Conservation (phyloP, 2,888 invertebrate species). For the Cenopis cana region DNA sequence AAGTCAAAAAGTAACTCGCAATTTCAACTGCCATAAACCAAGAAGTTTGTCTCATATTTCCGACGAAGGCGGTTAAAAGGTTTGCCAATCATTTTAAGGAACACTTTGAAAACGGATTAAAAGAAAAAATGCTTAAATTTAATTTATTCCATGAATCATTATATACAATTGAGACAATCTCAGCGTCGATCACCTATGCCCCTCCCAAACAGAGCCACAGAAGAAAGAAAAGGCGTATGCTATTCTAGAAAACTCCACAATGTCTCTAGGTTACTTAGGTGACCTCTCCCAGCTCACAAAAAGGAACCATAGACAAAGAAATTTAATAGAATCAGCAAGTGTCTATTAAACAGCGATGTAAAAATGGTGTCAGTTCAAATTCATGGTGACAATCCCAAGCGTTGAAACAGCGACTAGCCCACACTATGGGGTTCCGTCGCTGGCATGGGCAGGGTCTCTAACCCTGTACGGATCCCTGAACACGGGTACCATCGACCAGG, state of each 20-base stretch:
- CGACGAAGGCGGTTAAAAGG: no score
- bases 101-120: background rate
- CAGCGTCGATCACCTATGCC: conserved; percentile 30
- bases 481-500: conserved; percentile 40
- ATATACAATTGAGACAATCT: conserved; percentile 35
- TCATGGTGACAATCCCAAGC: conserved; percentile 50
- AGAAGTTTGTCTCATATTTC: no score
- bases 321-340: conserved; percentile 32
- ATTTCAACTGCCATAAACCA: no score
- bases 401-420: conserved; percentile 63
- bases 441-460: conserved; percentile 45
- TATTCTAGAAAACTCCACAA: conserved; percentile 28
- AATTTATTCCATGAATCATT: conserved; percentile 30
- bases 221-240: conserved; percentile 16
- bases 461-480: conserved; percentile 34
- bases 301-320: conserved; percentile 14
- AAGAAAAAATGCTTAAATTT: conserved; percentile 22
- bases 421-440: conserved; percentile 67
- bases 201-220: conserved; percentile 27
- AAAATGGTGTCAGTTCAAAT: conserved; percentile 51
- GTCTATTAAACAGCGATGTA: conserved; percentile 49
- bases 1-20: no score
- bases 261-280: conserved; percentile 8
- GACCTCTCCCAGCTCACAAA: background rate
- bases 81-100: background rate